Conservation (phyloP, 2,113 vertebrate species). For the Leptodactylus fuscus region DNA sequence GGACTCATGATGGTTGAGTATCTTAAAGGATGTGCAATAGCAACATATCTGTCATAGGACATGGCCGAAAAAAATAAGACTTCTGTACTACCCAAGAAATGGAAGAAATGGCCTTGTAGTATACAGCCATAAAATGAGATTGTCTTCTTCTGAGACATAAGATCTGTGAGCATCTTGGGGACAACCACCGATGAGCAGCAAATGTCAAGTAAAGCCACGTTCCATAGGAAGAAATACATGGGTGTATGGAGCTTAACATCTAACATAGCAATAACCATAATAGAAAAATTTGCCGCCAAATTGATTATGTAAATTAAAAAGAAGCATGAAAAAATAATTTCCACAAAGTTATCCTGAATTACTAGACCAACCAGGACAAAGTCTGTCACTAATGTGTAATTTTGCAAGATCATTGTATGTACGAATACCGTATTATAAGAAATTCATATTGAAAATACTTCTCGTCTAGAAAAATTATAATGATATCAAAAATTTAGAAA, state of each 20-base stretch:
- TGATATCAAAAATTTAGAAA: too few species aligned
- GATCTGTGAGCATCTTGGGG: slow-evolving; percentile 36
- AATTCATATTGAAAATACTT: too few species aligned
- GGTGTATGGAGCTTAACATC: slow-evolving; percentile 9
- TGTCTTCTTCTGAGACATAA: slow-evolving; percentile 38
- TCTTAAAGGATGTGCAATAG: slow-evolving; percentile 28
- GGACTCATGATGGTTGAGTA: slow-evolving; percentile 28
- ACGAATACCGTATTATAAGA: too few species aligned
- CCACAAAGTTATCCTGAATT: background rate
- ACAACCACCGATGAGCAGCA: slow-evolving; percentile 19
- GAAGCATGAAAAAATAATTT: background rate
- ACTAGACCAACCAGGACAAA: background rate
- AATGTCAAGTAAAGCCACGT: slow-evolving; percentile 30
- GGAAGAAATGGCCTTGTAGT: slow-evolving; percentile 38
- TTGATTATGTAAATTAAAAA: background rate
- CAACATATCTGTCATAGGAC: slow-evolving; percentile 27
- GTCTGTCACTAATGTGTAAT: background rate
- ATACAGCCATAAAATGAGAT: slow-evolving; percentile 14
- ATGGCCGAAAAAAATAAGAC: background rate
- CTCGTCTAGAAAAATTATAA: too few species aligned
- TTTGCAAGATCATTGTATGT: background rate
- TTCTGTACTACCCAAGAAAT: slow-evolving; percentile 30
- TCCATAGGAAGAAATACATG: slow-evolving; percentile 40
- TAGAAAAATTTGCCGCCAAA: background rate
- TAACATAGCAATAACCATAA: background rate